Conservation (phyloP, 1,140 invertebrate species). For the Lepeophtheirus salmonis region DNA sequence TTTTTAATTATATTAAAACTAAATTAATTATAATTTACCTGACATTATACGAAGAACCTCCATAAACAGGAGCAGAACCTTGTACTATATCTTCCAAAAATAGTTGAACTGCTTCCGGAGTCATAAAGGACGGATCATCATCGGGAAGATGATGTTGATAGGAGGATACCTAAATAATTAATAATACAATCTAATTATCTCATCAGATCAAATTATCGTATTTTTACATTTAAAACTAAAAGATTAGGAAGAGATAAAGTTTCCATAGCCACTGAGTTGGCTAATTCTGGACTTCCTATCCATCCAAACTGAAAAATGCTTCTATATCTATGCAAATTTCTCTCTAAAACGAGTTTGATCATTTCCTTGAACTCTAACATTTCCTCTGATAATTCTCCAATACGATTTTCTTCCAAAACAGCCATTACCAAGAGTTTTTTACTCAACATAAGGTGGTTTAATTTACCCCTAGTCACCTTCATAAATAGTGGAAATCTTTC, state of each 20-base stretch:
- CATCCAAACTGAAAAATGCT: conserved; percentile 76
- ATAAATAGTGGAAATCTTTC: conserved; percentile 79
- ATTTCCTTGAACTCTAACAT: conserved; percentile 39
- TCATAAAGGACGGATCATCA: conserved; percentile 55
- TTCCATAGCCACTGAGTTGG: conserved; percentile 74
- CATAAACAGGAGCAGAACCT: conserved; percentile 23
- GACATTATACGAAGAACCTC: conserved; percentile 19
- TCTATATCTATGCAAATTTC: background rate
- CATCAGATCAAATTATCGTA: background rate
- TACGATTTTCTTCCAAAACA: conserved; percentile 66
- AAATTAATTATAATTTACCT: conserved; percentile 14
- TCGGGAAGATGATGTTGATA: conserved; percentile 74
- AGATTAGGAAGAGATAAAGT: conserved; percentile 52
- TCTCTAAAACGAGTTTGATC: conserved; percentile 3
- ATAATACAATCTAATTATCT: conserved; percentile 28
- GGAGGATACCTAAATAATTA: conserved; percentile 72
- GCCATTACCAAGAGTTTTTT: conserved; percentile 66
- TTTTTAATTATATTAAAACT: background rate
- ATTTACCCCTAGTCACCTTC: conserved; percentile 34
- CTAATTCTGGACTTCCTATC: conserved; percentile 57
- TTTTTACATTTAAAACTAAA: background rate
- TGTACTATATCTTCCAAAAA: conserved; percentile 26
- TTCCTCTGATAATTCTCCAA: conserved; percentile 53
- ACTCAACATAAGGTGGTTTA: conserved; percentile 42
- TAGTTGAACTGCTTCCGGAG: conserved; percentile 46